Conservation (phyloP, 2,113 vertebrate genomes). For the Bambusicola thoracicus region DNA sequence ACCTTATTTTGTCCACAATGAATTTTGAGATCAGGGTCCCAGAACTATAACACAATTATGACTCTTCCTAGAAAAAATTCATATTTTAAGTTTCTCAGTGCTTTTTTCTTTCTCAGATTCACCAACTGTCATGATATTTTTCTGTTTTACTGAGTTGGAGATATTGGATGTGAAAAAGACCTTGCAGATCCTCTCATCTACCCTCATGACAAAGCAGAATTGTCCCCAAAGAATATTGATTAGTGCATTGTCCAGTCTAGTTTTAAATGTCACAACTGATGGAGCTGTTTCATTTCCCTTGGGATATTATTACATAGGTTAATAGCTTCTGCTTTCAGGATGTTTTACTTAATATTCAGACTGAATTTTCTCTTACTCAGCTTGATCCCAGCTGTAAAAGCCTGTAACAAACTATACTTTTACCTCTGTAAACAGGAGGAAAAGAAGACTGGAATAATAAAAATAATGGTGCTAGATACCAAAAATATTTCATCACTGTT, state of each 20-base stretch:
- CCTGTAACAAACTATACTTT: neutral
- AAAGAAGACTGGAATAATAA: neutral
- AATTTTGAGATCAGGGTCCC: neutral
- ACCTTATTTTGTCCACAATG: neutral
- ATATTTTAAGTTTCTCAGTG: neutral
- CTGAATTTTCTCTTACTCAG: neutral
- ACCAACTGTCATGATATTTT: neutral
- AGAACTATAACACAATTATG: neutral
- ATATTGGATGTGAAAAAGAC: neutral
- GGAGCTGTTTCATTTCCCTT: neutral
- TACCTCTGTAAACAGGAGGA: neutral
- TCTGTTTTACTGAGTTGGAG: neutral
- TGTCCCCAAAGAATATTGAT: neutral
- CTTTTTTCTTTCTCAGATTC: neutral
- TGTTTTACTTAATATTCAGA: constrained; percentile 5
- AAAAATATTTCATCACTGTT: neutral
- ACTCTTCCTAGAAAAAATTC: neutral
- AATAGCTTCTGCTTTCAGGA: constrained; percentile 2
- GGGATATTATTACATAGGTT: neutral
- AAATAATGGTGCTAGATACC: neutral
- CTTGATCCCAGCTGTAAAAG: constrained; percentile 3
- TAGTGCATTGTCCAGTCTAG: neutral
- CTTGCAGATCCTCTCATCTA: neutral
- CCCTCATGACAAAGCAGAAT: neutral
- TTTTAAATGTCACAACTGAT: constrained; percentile 18